phyloP scores from a whole-genome alignment of 2,797 vertebrate genomes.

The Hafferia zeledoni region DNA sequence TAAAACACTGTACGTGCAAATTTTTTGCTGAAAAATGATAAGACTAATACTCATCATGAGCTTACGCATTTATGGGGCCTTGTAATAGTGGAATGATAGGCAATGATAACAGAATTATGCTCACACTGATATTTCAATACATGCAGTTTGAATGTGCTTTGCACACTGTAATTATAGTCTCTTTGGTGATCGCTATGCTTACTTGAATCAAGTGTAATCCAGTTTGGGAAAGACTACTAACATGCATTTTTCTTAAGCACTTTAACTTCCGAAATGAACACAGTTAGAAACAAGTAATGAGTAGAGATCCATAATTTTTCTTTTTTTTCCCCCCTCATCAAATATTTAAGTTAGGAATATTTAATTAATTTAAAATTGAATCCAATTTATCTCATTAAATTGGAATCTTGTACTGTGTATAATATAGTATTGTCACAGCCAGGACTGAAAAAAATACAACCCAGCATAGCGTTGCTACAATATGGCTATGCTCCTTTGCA shows the following conservation, averaged over 20 bases:
- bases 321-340: background rate
- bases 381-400: background rate
- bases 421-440: background rate
- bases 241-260: background rate
- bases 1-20: background rate
- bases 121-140: background rate
- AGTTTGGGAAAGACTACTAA: background rate
- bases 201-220: background rate
- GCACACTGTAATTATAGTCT: background rate
- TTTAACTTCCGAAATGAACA: background rate
- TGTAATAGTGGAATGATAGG: background rate
- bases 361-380: background rate
- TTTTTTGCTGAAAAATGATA: background rate
- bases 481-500: background rate
- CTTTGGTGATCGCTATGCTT: background rate
- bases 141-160: background rate
- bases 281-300: background rate
- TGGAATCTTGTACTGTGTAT: background rate
- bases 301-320: background rate
- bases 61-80: background rate
- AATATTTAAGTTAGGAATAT: background rate
- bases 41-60: background rate
- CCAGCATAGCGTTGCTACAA: background rate
- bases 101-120: background rate
- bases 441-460: background rate